phyloP scores from a whole-genome alignment of 2,888 invertebrate species.

The Limnephilus marmoratus region DNA sequence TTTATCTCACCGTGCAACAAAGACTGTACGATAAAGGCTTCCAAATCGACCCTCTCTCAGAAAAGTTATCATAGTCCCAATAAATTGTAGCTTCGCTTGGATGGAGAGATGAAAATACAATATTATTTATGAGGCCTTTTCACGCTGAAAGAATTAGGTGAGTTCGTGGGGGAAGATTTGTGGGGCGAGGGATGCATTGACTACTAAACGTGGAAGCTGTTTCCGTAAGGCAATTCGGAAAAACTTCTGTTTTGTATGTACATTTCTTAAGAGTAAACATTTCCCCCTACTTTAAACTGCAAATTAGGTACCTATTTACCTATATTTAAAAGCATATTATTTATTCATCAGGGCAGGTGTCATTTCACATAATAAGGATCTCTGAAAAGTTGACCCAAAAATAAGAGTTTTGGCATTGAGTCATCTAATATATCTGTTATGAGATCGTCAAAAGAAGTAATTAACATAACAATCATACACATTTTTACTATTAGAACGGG shows the following conservation, averaged over 20 bases:
- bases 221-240: not conserved
- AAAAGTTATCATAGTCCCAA: not conserved
- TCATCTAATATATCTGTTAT: too few species aligned
- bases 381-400: too few species aligned
- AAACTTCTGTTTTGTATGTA: not conserved
- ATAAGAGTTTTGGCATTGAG: not conserved
- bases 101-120: not conserved
- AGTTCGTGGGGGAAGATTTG: not conserved
- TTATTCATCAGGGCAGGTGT: too few species aligned
- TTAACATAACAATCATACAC: not conserved
- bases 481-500: too few species aligned
- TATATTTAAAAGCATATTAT: too few species aligned
- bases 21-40: not conserved
- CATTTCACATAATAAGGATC: too few species aligned
- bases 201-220: not conserved
- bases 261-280: not conserved
- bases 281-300: not conserved
- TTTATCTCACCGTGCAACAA: not conserved
- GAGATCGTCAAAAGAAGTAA: not conserved
- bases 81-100: not conserved
- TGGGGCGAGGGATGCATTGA: not conserved
- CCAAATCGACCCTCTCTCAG: not conserved
- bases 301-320: too few species aligned
- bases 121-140: not conserved
- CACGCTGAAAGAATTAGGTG: constrained; percentile 2